Evolutionary conservation across 2,113 vertebrate species (phyloP).

Genomic region (Chaetops frenatus): DNA sequence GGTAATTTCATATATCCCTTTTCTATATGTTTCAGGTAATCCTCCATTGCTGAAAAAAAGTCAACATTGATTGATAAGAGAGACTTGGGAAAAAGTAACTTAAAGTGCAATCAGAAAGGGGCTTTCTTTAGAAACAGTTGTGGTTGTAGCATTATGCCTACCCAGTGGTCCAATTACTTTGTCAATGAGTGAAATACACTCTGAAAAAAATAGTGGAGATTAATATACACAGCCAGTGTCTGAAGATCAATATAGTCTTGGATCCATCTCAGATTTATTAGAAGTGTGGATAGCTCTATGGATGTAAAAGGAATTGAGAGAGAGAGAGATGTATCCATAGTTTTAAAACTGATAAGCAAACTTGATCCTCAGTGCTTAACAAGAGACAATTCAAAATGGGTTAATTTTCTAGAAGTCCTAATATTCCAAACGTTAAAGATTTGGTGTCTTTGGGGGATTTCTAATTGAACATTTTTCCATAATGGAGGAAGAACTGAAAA

Average conservation of each 20-base stretch:
- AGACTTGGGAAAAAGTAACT: neutral
- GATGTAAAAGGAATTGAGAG: neutral
- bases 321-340: neutral
- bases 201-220: neutral
- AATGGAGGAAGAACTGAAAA: neutral
- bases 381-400: neutral
- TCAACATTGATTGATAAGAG: neutral
- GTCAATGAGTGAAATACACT: conserved; percentile 14
- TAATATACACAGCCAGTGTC: neutral
- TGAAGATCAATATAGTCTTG: conserved; percentile 23
- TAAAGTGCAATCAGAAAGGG: neutral
- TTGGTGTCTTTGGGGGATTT: neutral
- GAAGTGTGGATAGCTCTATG: neutral
- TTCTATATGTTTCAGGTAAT: neutral
- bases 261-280: neutral
- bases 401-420: neutral
- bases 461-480: neutral
- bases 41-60: neutral
- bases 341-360: neutral
- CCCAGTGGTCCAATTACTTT: neutral
- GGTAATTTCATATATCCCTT: neutral
- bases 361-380: neutral
- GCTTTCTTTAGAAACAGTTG: neutral
- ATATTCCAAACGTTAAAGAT: neutral
- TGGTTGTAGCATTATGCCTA: neutral